Conservation (phyloP, 2,888 invertebrate species). For the Eupithecia pulchellata region DNA sequence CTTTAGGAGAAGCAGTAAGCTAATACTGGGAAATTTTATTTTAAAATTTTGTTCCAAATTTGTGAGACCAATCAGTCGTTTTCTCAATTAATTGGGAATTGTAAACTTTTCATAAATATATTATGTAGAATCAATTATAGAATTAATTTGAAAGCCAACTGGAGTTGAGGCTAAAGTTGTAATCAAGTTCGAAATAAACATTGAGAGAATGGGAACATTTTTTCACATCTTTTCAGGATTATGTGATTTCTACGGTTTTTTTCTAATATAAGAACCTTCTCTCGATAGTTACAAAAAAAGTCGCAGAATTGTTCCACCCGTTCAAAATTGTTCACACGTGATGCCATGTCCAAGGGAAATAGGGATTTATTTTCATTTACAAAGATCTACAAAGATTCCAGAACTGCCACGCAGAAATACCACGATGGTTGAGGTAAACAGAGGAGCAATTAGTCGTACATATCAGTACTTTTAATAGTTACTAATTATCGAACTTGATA, state of each 20-base stretch:
- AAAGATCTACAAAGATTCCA: too few species aligned
- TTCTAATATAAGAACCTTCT: too few species aligned
- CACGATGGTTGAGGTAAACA: not conserved
- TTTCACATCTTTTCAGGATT: not conserved
- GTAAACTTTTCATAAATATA: not conserved
- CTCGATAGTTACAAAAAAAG: too few species aligned
- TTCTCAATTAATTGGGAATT: too few species aligned
- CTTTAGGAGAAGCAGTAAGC: not conserved
- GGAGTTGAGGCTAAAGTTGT: not conserved
- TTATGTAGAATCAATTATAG: not conserved
- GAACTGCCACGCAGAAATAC: not conserved
- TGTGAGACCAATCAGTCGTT: not conserved
- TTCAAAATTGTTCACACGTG: too few species aligned
- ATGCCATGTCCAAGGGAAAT: too few species aligned
- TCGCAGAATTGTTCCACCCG: too few species aligned
- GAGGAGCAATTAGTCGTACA: constrained; percentile 2
- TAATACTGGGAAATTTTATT: not conserved
- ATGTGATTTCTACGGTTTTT: too few species aligned
- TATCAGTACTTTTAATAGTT: not conserved
- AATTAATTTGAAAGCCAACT: not conserved
- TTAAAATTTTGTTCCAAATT: not conserved
- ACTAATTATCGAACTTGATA: constrained; percentile 6
- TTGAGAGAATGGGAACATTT: not conserved
- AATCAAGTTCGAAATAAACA: not conserved
- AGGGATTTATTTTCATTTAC: too few species aligned